These are phyloP conservation scores for Meles meles DNA, from an alignment of 2,113 vertebrate genomes.

Conservation along the genomic window DNA sequence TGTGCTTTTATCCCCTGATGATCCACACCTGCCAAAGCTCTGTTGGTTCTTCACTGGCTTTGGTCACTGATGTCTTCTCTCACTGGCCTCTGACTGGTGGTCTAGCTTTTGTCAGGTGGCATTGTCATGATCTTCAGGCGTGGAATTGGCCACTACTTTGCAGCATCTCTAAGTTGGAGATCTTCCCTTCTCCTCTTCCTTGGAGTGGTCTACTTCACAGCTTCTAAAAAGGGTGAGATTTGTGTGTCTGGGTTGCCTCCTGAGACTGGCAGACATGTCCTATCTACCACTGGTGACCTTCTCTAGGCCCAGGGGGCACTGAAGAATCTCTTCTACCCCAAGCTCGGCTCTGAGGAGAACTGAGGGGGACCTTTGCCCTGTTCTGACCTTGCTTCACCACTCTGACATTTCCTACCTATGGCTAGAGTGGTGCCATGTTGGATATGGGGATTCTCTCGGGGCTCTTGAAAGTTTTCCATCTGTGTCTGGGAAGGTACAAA, in stretches of 20 bases:
- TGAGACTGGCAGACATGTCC: not conserved
- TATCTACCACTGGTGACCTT: not conserved
- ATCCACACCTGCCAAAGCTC: too few relatives aligned
- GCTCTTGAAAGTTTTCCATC: not conserved
- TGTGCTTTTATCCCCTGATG: too few relatives aligned
- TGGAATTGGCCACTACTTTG: not conserved
- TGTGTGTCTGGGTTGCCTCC: not conserved
- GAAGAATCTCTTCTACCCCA: not conserved
- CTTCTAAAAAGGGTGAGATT: not conserved
- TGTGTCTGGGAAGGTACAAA: not conserved
- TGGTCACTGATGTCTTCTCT: rapidly evolving
- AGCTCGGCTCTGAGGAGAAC: not conserved
- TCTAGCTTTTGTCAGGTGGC: not conserved
- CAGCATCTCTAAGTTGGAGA: too few relatives aligned
- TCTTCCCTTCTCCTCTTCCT: rapidly evolving
- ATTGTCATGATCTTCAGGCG: not conserved
- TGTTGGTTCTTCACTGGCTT: not conserved
- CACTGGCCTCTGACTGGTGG: not conserved
- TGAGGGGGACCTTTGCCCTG: not conserved
- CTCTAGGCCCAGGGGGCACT: not conserved
- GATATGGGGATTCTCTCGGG: not conserved
- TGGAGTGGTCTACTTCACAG: rapidly evolving
- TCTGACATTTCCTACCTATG: not conserved
- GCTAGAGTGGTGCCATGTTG: not conserved
- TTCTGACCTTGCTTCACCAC: not conserved